phyloP scores from a whole-genome alignment of 2,113 vertebrate genomes.

The Crotalus tigris region DNA sequence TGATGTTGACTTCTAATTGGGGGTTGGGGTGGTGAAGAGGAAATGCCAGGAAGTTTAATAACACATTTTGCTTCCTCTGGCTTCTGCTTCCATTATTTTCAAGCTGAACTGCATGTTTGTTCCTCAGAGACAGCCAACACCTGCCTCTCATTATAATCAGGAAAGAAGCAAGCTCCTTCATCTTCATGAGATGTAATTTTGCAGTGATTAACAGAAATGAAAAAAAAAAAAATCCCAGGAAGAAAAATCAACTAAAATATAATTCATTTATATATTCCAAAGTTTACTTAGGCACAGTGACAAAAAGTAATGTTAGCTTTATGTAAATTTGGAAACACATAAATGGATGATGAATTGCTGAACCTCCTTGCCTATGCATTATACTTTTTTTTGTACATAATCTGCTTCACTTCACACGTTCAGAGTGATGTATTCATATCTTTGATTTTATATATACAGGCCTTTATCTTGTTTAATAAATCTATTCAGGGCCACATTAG shows the following conservation, averaged over 20 bases:
- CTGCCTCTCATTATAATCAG: conserved; percentile 11
- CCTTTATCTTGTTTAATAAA: background rate
- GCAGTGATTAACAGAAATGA: conserved; percentile 19
- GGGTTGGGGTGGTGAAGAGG: background rate
- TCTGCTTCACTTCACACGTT: background rate
- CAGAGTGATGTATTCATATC: conserved; percentile 4
- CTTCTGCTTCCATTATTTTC: conserved; percentile 21
- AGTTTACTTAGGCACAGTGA: conserved; percentile 4
- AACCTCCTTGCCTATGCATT: conserved; percentile 3
- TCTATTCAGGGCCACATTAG: background rate
- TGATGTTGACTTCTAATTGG: background rate
- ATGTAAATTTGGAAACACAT: conserved; percentile 10
- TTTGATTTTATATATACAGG: background rate
- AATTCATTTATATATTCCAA: background rate
- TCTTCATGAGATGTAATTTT: conserved; percentile 3
- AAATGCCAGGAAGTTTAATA: conserved; percentile 9
- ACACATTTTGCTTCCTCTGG: conserved; percentile 13
- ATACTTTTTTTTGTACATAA: background rate
- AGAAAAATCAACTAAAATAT: conserved; percentile 24
- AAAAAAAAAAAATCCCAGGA: background rate
- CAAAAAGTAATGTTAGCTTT: conserved; percentile 6
- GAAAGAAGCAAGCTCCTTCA: conserved; percentile 19
- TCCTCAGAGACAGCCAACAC: conserved; percentile 19
- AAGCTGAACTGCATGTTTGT: conserved; percentile 17
- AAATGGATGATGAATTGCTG: conserved; percentile 5